Evolutionary conservation across 2,888 invertebrate genomes (phyloP), one percentile per base, ranked within the genome.

Genomic region (Platycheirus rosarum): DNA sequence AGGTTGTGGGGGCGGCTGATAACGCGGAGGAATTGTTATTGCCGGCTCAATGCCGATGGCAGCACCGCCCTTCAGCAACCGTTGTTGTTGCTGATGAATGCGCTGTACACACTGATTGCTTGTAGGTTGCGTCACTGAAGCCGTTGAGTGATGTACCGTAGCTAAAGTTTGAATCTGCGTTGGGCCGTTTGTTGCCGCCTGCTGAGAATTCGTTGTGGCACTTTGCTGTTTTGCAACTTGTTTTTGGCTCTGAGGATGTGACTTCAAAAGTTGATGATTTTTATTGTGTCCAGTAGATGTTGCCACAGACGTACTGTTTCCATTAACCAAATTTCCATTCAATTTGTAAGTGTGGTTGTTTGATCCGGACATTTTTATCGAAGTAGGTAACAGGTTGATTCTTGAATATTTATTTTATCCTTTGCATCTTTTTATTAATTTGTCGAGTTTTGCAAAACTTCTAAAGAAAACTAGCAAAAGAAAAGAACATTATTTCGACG

Each of bases 1-100:
- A 85, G 95, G 94, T 88, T 93, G 92, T 85, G 95, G 95, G 84
- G 94, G 94, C 87, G 95, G 95, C 89, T 95, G 95, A 91, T 96
- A 95, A 85, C 95, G 93, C 87, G 95, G 95, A 87, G 95, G 95
- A 91, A 92, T 92, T 80, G 90, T 89, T 69, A 90, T 90, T 32
- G 88, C 87, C 63, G 89, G 89, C 51, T 89, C 89, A 62, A 35
- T 73, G 70, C 35, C 57, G 78, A 51, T 37, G 68, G n/a, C n/a
- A n/a, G n/a, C n/a, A n/a, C 53, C 65, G 69, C 75, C 77, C 71
- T 84, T 70, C 63, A 84, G 79, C 44, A 84, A 84, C 32, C 85
- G 85, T 60, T 85, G 86, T 20, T 84, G 86, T 11, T 86, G 85
- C 42, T 71, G 80, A 42, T 69, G 82, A 18, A 53, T 85, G 65